Evolutionary conservation across 2,888 invertebrate species (phyloP), one percentile per base, ranked within the genome.

Genomic region (Nemotelus pantherinus): DNA sequence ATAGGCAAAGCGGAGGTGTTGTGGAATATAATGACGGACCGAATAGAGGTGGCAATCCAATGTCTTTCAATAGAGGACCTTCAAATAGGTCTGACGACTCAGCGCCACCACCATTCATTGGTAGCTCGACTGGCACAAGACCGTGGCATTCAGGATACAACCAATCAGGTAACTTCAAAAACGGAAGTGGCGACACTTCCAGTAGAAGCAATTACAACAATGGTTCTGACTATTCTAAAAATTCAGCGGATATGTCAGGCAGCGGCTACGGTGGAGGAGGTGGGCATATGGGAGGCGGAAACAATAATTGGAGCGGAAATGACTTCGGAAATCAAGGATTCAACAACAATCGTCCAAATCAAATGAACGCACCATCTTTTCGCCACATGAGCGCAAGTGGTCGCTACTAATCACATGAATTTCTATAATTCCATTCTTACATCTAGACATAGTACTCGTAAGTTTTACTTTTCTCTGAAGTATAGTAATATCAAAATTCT

Each of bases 61-160:
- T 70, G 9, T 2, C 70, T 53, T 43, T 53, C 70, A 53, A 70
- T 44, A 70, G 70, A 70, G 53, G 70, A 43, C 45, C 65, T 5
- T 44, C 44, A 7, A 65, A 65, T 45, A 44, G 10, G 45, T 45
- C 45, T 44, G 65, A 65, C 10, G 45, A 10, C 6, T 10, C 25
- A 47, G 9, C 53, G 41, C 48, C 48, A n/a, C 25, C 48, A 39
- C 6, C 68, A 43, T 68, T 50, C 45, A 41, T 48, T 7, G 45
- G 68, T 68, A 50, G 50, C 3, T 68, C 50, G 3, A 44, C 50
- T 10, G 68, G 68, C 53, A 43, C 25, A n/a, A 2, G 70, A 53
- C 70, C 70, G 10, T 70, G 70, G 70, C 55, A 53, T 7, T 70
- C 70, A 10, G 70, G 70, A 50, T 70, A 70, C 44, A 53, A 70